Percentiles rank a stretch among this genome's conserved stretches.
phyloP scores from a whole-genome alignment of 2,888 invertebrate species.

The Ormyrus pomaceus region DNA sequence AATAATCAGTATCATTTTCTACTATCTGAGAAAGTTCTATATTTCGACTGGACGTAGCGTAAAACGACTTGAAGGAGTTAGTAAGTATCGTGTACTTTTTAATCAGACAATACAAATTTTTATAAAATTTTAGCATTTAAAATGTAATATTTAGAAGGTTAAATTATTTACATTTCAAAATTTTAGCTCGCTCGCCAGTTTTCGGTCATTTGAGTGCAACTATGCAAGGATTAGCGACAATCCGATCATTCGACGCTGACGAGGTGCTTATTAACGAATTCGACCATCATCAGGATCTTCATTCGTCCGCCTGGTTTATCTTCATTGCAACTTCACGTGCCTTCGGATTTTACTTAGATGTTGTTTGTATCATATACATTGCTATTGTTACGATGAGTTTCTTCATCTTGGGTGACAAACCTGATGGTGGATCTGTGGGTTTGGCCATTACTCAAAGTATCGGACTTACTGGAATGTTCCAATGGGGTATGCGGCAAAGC shows the following conservation, averaged over 20 bases:
- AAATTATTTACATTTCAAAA: not conserved
- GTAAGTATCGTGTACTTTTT: constrained; percentile 78
- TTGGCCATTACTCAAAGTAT: constrained; percentile 89
- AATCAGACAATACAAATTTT: not conserved
- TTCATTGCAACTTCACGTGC: constrained; percentile 94
- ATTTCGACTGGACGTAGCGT: constrained; percentile 88
- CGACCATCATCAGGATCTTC: constrained; percentile 88
- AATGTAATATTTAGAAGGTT: too few species aligned
- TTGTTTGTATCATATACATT: constrained; percentile 91
- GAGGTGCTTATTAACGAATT: constrained; percentile 87
- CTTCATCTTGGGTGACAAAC: constrained; percentile 78
- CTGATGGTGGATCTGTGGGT: constrained; percentile 85
- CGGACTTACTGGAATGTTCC: constrained; percentile 86
- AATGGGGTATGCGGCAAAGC: constrained; percentile 95
- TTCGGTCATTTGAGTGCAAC: constrained; percentile 94
- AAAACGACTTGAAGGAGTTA: constrained; percentile 88
- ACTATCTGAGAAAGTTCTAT: constrained; percentile 85
- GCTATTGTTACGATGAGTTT: constrained; percentile 91
- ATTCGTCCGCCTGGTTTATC: constrained; percentile 94
- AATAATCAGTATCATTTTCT: constrained; percentile 84
- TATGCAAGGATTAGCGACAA: constrained; percentile 92
- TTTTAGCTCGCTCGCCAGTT: constrained; percentile 93
- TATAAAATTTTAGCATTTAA: not conserved
- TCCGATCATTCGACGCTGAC: constrained; percentile 91
- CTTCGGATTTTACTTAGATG: constrained; percentile 95